Conservation (phyloP, 1,140 invertebrate species). For the Apis laboriosa region DNA sequence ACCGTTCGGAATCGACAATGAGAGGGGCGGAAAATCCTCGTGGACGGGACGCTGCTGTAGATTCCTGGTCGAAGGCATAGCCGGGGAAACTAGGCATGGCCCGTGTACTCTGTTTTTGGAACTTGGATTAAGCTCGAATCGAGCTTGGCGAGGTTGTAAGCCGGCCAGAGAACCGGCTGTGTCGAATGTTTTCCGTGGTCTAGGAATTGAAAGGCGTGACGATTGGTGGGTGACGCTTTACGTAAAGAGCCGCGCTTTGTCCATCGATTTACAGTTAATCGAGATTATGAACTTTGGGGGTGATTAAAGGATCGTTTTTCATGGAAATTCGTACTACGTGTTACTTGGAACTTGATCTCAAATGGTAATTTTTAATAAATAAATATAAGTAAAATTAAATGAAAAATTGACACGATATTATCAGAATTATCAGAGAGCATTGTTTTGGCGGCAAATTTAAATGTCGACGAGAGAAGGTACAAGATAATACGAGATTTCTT, state of each 20-base stretch:
- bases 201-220: slow-evolving; percentile 11
- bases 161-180: background rate
- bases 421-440: too few species aligned
- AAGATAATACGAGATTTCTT: too few species aligned
- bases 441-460: too few species aligned
- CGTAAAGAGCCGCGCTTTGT: background rate
- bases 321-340: background rate
- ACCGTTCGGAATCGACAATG: slow-evolving; percentile 23
- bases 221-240: background rate
- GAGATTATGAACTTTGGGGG: background rate
- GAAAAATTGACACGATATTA: too few species aligned
- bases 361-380: too few species aligned
- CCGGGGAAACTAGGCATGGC: background rate
- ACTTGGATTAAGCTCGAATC: slow-evolving; percentile 9
- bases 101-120: slow-evolving; percentile 26
- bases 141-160: slow-evolving; percentile 18
- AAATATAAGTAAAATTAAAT: too few species aligned
- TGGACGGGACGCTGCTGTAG: background rate
- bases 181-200: slow-evolving; percentile 28
- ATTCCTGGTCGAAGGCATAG: too few species aligned
- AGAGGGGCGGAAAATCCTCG: background rate
- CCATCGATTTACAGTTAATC: slow-evolving; percentile 15
- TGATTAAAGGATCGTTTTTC: background rate
- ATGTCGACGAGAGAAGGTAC: too few species aligned
- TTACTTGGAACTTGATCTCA: too few species aligned